A percentile compares a stretch with the other conserved stretches of the same genome.
phyloP scores from a whole-genome alignment of 1,140 invertebrate species.

The Drosophila pruinosa region DNA sequence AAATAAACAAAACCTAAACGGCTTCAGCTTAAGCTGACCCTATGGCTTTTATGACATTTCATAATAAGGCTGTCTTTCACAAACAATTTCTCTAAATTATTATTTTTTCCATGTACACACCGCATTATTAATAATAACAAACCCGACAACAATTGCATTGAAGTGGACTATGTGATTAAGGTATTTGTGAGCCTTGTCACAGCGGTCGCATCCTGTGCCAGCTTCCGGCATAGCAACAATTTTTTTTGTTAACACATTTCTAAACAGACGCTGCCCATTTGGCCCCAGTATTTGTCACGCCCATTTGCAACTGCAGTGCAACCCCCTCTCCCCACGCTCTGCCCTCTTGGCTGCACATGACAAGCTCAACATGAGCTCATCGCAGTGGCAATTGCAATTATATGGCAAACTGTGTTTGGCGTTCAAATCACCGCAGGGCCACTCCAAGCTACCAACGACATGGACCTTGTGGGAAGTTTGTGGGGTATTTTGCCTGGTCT shows the following conservation, averaged over 20 bases:
- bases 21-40: too few relatives aligned
- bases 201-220: neutral
- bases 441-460: conserved; percentile 37
- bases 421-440: conserved; percentile 58
- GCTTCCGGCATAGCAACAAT: conserved; percentile 3
- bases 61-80: too few relatives aligned
- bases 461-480: conserved; percentile 26
- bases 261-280: conserved; percentile 7
- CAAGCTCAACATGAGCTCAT: conserved; percentile 47
- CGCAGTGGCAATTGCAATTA: conserved; percentile 61
- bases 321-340: neutral
- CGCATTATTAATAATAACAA: conserved; percentile 3
- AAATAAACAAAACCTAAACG: too few relatives aligned
- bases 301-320: neutral
- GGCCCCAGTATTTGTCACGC: conserved; percentile 10
- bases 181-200: neutral
- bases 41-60: too few relatives aligned
- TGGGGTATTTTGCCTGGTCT: conserved; percentile 10
- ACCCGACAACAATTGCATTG: neutral
- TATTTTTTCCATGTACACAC: neutral
- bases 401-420: conserved; percentile 59
- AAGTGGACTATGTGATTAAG: neutral
- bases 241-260: conserved; percentile 5
- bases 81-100: too few relatives aligned
- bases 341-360: conserved; percentile 38